Evolutionary conservation across 2,888 invertebrate species (phyloP).

Genomic region (Apocheima hispidaria): DNA sequence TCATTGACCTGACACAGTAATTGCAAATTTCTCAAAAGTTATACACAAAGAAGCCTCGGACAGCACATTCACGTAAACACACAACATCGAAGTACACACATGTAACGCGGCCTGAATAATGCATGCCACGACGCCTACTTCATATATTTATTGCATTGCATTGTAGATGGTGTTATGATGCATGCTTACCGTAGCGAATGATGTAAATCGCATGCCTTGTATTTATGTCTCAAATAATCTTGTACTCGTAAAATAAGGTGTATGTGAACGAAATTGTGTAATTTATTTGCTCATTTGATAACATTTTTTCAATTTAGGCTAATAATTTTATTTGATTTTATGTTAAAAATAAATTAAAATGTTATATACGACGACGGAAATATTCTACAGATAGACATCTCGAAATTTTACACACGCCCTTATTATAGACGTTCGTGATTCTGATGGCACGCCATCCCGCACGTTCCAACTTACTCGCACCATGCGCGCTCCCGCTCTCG

Average conservation of each 20-base stretch:
- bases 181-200: constrained; percentile 60
- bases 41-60: constrained; percentile 20
- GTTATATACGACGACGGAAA: too few species aligned
- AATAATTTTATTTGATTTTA: too few species aligned
- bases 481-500: too few species aligned
- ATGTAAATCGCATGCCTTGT: constrained; percentile 73
- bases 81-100: constrained; percentile 71
- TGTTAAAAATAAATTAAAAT: too few species aligned
- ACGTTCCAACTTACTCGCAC: too few species aligned
- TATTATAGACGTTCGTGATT: too few species aligned
- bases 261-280: not conserved
- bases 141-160: constrained; percentile 64
- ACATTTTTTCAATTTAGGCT: not conserved
- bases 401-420: too few species aligned
- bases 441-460: too few species aligned
- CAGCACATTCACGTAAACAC: constrained; percentile 20
- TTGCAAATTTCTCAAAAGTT: too few species aligned
- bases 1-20: too few species aligned
- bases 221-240: constrained; percentile 48
- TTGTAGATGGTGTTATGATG: constrained; percentile 60
- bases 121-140: constrained; percentile 61
- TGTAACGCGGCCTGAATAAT: constrained; percentile 66
- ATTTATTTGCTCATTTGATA: constrained; percentile 26
- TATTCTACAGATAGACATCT: too few species aligned
- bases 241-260: constrained; percentile 20